phyloP scores from a whole-genome alignment of 2,888 invertebrate genomes.

The Zygogramma bicolorata region DNA sequence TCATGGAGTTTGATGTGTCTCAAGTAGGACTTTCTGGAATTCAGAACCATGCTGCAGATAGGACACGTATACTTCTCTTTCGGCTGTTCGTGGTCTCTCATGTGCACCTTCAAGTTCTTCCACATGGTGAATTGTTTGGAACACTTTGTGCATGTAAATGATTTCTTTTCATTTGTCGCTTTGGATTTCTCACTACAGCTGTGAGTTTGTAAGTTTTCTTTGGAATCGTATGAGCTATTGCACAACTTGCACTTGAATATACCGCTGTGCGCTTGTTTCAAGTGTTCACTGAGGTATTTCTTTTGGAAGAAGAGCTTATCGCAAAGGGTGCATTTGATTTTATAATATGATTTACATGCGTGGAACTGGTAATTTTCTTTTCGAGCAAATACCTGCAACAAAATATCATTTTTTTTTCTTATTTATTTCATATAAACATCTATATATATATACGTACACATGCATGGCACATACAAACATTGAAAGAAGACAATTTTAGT shows the following conservation, averaged over 20 bases:
- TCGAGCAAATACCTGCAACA: conserved; percentile 67
- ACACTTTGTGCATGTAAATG: conserved; percentile 55
- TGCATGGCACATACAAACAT: no score
- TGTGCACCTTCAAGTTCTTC: conserved; percentile 55
- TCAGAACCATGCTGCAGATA: conserved; percentile 36
- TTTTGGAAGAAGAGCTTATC: conserved; percentile 64
- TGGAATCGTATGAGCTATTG: conserved; percentile 51
- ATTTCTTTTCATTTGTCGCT: conserved; percentile 46
- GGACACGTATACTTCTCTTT: conserved; percentile 34
- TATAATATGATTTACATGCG: conserved; percentile 56
- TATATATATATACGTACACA: no score
- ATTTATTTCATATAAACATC: no score
- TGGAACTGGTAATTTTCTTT: conserved; percentile 65
- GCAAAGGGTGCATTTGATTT: conserved; percentile 51
- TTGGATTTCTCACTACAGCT: conserved; percentile 47
- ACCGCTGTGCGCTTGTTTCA: conserved; percentile 58
- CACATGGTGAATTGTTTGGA: conserved; percentile 54
- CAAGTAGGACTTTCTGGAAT: conserved; percentile 37
- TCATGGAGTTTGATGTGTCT: conserved; percentile 64
- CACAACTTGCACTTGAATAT: conserved; percentile 55
- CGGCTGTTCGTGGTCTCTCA: conserved; percentile 47
- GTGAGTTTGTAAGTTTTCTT: conserved; percentile 54
- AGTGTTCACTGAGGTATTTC: conserved; percentile 68
- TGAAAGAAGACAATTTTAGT: no score
- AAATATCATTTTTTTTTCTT: no score